Evolutionary conservation across 2,113 vertebrate species (phyloP), one percentile per base, ranked within the genome.

Genomic region (Calypte anna): DNA sequence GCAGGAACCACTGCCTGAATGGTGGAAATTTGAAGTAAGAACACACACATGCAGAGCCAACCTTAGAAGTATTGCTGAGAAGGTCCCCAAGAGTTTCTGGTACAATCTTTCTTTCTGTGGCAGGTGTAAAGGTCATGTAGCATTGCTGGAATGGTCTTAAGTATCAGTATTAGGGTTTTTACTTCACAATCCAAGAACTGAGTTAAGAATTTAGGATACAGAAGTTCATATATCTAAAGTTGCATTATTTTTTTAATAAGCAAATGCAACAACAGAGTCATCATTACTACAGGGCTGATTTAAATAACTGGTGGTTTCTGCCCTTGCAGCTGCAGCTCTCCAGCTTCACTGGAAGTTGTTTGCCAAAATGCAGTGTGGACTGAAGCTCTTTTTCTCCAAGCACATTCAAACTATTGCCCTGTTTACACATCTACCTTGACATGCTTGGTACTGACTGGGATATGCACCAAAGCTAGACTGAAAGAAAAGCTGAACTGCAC

Each of bases 401-500:
- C 38, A 64, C 14, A 3, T 50, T 43, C 25, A 19, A 9, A 14
- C 36, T 36, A 6, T 21, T 0, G 0, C 17, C 68, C 40, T 23
- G 9, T 70, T 70, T 46, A 80, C 21, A 22, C 0, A 0, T 5
- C 10, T 7, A 36, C 30, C 23, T 62, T 55, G 28, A 64, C 18
- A 44, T 13, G 8, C 40, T 10, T 64, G 51, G 15, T 4, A 40
- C 31, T 8, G 24, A 44, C 30, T 23, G 50, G 24, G 13, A 43
- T 25, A 44, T 36, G n/a, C 31, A 80, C 24, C 57, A 80, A 51
- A 84, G 75, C 31, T 16, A 80, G 27, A 11, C 27, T 8, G 12
- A 66, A 8, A 46, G 27, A 66, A 80, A 57, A 67, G 53, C 28
- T 40, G 40, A 40, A 58, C 22, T 22, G 14, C 0, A n/a, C 44